phyloP scores from a whole-genome alignment of 2,113 vertebrate genomes.

The Notarius quadriscutis region DNA sequence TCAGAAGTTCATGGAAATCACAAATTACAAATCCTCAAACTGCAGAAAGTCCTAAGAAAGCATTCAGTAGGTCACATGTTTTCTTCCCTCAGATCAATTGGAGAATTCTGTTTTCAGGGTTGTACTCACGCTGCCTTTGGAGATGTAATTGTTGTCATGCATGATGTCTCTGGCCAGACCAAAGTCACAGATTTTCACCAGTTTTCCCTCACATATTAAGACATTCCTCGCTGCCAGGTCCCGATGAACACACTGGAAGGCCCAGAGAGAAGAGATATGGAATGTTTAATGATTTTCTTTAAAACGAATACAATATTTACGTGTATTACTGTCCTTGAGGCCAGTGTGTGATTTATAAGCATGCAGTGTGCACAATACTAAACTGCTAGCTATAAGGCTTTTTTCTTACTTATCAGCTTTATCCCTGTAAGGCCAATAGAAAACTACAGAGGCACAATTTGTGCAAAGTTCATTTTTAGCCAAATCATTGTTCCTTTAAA shows the following conservation, averaged over 20 bases:
- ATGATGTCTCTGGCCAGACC: conserved; percentile 96
- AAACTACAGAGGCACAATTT: background rate
- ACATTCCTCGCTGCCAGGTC: conserved; percentile 96
- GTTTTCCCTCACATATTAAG: conserved; percentile 95
- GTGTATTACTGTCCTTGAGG: background rate
- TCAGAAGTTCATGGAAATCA: background rate
- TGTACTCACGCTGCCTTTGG: conserved; percentile 92
- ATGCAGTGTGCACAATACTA: background rate
- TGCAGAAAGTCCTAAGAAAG: background rate
- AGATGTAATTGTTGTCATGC: conserved; percentile 98
- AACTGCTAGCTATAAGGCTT: background rate
- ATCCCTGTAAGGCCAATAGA: background rate
- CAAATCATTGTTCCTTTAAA: background rate
- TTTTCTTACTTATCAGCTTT: background rate
- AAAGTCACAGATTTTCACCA: conserved; percentile 99
- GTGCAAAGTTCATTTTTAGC: background rate
- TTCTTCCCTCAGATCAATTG: background rate
- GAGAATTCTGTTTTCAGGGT: background rate
- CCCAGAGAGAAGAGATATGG: background rate
- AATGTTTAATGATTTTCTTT: background rate
- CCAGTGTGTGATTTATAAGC: background rate
- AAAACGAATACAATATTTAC: background rate
- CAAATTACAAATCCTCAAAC: background rate
- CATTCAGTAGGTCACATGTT: background rate
- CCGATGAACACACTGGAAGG: conserved; percentile 90